Evolutionary conservation across 1,140 invertebrate species (phyloP), one percentile per base, ranked within the genome.

Genomic region (Euwallacea fornicatus): DNA sequence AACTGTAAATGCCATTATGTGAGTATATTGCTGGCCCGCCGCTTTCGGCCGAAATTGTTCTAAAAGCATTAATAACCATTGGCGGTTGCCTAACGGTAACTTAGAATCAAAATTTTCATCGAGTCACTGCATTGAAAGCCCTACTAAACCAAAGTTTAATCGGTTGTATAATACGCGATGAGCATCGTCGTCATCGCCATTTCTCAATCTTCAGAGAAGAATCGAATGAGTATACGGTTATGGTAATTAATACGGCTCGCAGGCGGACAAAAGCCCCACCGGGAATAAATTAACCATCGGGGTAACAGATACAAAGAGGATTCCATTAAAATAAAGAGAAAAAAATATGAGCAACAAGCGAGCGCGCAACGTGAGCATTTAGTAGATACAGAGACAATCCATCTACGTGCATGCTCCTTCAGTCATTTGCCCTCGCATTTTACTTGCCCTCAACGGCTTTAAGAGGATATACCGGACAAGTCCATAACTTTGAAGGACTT

Each of bases 341-440:
- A 63, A n/a, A 63, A 58, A 50, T n/a, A 63, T 15, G 21, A n/a
- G 42, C 44, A 61, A 63, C 61, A 46, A 13, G 61, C 11, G 13
- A 63, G 43, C 61, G 21, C 47, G 61, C 44, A 42, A 42, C 15
- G 16, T 44, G 47, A 63, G 44, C 16, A 63, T 63, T 63, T 44
- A 63, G 44, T 47, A 63, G 44, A 63, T 21, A 63, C 61, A 63
- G 42, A 44, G 42, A 46, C 42, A 9, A 47, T 63, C 61, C 61
- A 63, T 63, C 44, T 63, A 63, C 61, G 21, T 33, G 21, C 21
- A 63, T 63, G 47, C 61, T 46, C 61, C 44, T 63, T 63, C 61
- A 63, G 61, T 63, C 61, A 63, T 63, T 63, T 63, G 61, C 61
- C 61, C 44, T 47, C n/a, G n/a, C 61, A 63, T 63, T 63, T 63